Evolutionary conservation across 1,140 invertebrate species (phyloP).

Genomic region (Ceratoteleas bidentatus): DNA sequence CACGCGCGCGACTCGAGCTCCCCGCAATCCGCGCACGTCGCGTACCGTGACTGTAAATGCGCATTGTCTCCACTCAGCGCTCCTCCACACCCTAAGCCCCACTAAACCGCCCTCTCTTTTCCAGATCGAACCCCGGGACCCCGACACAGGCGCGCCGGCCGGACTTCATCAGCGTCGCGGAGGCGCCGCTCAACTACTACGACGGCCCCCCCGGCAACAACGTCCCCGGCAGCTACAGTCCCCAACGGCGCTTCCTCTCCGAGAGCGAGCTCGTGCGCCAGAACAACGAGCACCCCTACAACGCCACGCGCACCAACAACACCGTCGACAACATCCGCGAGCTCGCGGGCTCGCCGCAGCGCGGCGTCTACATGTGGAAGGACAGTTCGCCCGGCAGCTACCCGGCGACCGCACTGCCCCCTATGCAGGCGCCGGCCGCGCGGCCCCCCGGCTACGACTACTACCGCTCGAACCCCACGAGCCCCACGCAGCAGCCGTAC

Average conservation of each 20-base stretch:
- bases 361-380: constrained; percentile 92
- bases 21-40: too few species aligned
- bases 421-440: constrained; percentile 71
- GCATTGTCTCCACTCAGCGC: too few species aligned
- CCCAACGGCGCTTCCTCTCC: constrained; percentile 91
- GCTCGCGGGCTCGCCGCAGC: constrained; percentile 90
- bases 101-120: too few species aligned
- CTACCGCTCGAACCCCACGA: constrained; percentile 89
- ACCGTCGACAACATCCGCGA: constrained; percentile 86
- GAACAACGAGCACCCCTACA: constrained; percentile 80
- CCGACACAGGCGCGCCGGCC: constrained; percentile 92
- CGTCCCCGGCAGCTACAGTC: constrained; percentile 82
- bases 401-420: constrained; percentile 70
- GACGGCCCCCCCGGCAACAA: constrained; percentile 75
- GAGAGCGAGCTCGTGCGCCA: constrained; percentile 92
- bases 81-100: too few species aligned
- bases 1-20: too few species aligned
- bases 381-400: constrained; percentile 84
- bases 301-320: constrained; percentile 79
- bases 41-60: too few species aligned
- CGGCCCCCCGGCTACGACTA: constrained; percentile 79
- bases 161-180: constrained; percentile 90
- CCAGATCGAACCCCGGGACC: constrained; percentile 93
- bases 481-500: constrained; percentile 86
- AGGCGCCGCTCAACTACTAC: constrained; percentile 79